Percentiles rank a stretch among this genome's conserved stretches.
Conservation (phyloP, 2,113 vertebrate genomes). For the Microtus pennsylvanicus region DNA sequence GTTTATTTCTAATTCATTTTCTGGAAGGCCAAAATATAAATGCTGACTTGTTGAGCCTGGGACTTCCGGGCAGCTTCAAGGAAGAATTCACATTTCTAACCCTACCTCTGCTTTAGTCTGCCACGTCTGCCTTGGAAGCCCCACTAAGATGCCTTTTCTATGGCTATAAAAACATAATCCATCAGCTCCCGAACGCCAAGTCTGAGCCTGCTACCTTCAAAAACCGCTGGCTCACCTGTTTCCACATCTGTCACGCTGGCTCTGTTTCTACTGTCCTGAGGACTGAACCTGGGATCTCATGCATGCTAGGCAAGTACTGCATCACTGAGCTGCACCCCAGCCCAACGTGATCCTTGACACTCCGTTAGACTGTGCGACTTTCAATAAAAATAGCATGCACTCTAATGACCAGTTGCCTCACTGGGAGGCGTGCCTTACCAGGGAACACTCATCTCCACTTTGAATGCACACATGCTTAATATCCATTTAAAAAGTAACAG, state of each 20-base stretch:
- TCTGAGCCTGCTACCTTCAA: neutral
- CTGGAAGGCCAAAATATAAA: conserved; percentile 53
- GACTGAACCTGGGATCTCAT: neutral
- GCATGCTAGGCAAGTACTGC: neutral
- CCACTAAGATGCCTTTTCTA: neutral
- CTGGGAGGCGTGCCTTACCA: neutral
- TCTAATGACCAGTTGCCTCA: neutral
- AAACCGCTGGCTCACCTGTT: neutral
- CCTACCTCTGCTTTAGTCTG: neutral
- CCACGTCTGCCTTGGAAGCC: neutral
- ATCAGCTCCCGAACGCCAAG: neutral
- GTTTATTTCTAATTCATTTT: conserved; percentile 36
- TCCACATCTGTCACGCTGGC: neutral
- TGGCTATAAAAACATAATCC: neutral
- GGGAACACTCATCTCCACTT: neutral
- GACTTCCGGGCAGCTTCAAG: conserved; percentile 23
- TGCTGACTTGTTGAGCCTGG: neutral
- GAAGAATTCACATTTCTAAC: neutral
- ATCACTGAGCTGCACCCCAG: neutral
- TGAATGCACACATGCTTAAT: neutral
- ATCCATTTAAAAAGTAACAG: neutral
- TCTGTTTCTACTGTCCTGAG: neutral
- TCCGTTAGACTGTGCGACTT: neutral
- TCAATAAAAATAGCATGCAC: neutral
- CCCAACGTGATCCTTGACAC: neutral